These are phyloP conservation scores for Tenodera sinensis DNA, from an alignment of 2,888 invertebrate genomes.

Conservation along the genomic window DNA sequence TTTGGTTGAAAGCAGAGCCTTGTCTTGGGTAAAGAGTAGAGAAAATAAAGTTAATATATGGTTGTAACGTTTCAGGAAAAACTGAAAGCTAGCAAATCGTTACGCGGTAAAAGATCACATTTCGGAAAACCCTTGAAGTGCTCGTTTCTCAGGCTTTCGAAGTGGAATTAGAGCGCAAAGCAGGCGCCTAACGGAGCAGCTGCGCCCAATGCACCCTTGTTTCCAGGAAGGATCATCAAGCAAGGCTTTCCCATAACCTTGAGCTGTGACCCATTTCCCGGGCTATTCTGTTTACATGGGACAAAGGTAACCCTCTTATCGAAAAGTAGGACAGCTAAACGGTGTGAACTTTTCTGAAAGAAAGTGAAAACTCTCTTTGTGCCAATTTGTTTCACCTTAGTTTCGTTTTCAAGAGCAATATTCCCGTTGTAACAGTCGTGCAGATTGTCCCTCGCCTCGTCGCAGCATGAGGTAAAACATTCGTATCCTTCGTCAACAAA, in stretches of 20 bases:
- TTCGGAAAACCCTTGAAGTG: neutral
- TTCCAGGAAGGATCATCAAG: neutral
- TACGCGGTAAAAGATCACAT: neutral
- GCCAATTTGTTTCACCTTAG: neutral
- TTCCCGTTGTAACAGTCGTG: neutral
- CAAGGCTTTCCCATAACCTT: neutral
- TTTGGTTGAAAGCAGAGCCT: too few species aligned
- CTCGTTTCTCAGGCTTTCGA: neutral
- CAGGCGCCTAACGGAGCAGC: neutral
- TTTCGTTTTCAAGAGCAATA: neutral
- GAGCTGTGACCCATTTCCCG: neutral
- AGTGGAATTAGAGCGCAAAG: neutral
- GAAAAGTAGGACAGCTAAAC: neutral
- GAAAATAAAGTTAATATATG: too few species aligned
- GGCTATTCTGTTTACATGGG: neutral
- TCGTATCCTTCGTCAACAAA: neutral
- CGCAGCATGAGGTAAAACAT: neutral
- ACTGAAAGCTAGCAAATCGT: too few species aligned
- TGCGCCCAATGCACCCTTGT: neutral
- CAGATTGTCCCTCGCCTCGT: neutral
- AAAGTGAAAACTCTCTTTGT: neutral
- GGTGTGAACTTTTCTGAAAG: neutral
- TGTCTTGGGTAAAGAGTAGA: too few species aligned
- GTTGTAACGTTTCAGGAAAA: too few species aligned
- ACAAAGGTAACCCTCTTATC: neutral